Conservation (phyloP, 2,888 invertebrate genomes). For the Drosophila subsilvestris region DNA sequence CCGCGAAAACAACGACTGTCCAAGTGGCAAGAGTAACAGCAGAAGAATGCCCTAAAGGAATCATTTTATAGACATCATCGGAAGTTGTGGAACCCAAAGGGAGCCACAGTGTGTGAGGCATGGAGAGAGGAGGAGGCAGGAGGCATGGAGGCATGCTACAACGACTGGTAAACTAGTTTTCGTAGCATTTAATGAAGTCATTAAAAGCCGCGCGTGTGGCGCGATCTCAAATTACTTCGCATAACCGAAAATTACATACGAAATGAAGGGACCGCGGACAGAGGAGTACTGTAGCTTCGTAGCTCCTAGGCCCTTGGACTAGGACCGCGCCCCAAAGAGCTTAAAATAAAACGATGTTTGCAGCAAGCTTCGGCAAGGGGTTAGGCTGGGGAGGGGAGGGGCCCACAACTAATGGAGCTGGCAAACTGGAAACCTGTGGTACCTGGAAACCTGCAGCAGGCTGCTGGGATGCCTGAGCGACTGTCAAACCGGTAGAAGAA, state of each 20-base stretch:
- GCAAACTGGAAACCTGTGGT: conserved; percentile 29
- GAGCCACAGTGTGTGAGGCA: conserved; percentile 21
- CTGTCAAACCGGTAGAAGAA: conserved; percentile 72
- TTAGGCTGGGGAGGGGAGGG: neutral
- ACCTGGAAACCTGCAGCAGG: conserved; percentile 29
- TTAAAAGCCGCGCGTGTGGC: conserved; percentile 83
- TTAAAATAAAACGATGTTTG: conserved; percentile 42
- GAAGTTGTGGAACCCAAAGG: conserved; percentile 56
- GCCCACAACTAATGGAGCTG: conserved; percentile 59
- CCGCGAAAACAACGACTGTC: conserved; percentile 11
- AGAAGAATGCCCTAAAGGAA: conserved; percentile 70
- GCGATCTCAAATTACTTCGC: conserved; percentile 82
- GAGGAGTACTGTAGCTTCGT: neutral
- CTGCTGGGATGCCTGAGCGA: conserved; percentile 53
- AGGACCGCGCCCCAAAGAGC: conserved; percentile 41
- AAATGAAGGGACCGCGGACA: conserved; percentile 36
- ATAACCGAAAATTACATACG: conserved; percentile 81
- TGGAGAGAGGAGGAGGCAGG: neutral
- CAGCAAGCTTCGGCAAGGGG: conserved; percentile 4
- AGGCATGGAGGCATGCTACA: conserved; percentile 1
- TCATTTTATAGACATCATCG: conserved; percentile 75
- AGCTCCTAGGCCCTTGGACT: conserved; percentile 27
- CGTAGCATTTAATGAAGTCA: conserved; percentile 81
- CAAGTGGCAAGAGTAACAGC: conserved; percentile 54
- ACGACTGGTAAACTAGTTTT: conserved; percentile 60